These are phyloP conservation scores for Leptinotarsa haldemani DNA, from an alignment of 2,888 invertebrate genomes.

Conservation along the genomic window DNA sequence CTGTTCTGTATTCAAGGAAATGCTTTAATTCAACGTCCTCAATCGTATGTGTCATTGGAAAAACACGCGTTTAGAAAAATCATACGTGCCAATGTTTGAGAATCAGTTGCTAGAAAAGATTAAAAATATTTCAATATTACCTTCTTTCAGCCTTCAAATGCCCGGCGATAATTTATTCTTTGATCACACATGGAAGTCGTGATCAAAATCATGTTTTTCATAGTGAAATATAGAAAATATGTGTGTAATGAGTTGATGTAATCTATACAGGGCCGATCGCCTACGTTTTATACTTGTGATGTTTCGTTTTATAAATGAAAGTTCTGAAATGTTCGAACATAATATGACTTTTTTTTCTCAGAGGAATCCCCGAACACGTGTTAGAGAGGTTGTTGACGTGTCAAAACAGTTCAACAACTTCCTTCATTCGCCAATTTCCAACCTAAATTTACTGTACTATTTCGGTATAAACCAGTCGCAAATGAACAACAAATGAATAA, in stretches of 20 bases:
- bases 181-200: neutral
- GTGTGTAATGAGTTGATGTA: neutral
- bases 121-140: neutral
- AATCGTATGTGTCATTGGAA: no score
- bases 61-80: no score
- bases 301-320: no score
- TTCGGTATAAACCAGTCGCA: neutral
- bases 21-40: no score
- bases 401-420: no score
- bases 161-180: neutral
- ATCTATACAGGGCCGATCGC: neutral
- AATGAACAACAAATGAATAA: slow-evolving; percentile 7
- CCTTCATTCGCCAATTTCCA: no score
- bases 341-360: no score
- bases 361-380: no score
- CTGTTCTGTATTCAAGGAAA: no score
- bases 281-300: no score
- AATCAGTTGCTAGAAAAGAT: neutral
- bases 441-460: neutral
- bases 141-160: neutral
- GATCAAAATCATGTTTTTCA: neutral
- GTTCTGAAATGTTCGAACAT: no score
- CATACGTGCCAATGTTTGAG: neutral
- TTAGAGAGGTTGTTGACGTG: no score
- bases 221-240: slow-evolving; percentile 2